phyloP scores from a whole-genome alignment of 2,113 vertebrate species.

The Oenanthe melanoleuca region DNA sequence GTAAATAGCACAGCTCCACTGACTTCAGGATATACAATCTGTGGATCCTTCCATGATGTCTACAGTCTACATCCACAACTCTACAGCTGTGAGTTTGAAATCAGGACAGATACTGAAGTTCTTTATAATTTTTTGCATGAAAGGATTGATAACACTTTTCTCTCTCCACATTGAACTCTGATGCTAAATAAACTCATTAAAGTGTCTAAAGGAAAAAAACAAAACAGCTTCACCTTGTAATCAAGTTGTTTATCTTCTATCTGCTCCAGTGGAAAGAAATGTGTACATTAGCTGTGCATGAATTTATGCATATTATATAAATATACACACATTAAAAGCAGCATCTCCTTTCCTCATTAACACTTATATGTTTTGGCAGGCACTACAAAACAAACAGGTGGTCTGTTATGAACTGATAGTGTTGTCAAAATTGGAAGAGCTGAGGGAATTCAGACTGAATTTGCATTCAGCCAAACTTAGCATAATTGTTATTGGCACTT shows the following conservation, averaged over 20 bases:
- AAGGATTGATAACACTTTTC: neutral
- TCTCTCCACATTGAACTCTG: neutral
- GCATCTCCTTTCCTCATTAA: constrained; percentile 47
- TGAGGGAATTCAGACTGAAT: constrained; percentile 27
- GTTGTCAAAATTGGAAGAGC: constrained; percentile 61
- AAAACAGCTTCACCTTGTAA: neutral
- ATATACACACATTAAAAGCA: constrained; percentile 56
- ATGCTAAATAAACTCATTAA: neutral
- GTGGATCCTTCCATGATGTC: neutral
- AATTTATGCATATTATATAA: constrained; percentile 55
- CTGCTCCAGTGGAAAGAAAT: neutral
- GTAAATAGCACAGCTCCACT: neutral
- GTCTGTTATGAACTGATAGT: constrained; percentile 50
- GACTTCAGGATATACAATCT: neutral
- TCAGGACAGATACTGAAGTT: neutral
- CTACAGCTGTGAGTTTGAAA: neutral
- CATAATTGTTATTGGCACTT: constrained; percentile 47
- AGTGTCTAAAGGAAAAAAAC: neutral
- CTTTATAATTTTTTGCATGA: neutral
- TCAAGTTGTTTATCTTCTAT: constrained; percentile 32
- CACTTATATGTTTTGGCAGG: constrained; percentile 56
- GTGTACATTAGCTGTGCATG: constrained; percentile 1
- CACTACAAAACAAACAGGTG: constrained; percentile 66
- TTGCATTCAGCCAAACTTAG: constrained; percentile 32
- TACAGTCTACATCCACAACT: neutral